phyloP scores from a whole-genome alignment of 2,888 invertebrate species.

The Ecdyonurus torrentis region DNA sequence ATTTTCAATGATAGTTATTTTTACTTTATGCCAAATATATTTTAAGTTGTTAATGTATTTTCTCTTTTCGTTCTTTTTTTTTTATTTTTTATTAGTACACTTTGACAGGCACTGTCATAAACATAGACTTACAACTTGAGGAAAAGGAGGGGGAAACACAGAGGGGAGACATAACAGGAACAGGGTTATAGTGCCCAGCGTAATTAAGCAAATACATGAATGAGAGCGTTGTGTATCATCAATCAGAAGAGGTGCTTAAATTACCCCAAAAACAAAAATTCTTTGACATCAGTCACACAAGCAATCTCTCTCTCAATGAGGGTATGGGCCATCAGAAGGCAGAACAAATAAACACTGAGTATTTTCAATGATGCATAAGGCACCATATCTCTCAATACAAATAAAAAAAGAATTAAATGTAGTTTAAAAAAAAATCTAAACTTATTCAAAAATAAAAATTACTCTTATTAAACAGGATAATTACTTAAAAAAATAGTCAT shows the following conservation, averaged over 20 bases:
- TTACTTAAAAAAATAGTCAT: conserved; percentile 9
- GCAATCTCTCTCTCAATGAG: no score
- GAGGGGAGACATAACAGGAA: neutral
- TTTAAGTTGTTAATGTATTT: no score
- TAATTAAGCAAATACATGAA: neutral
- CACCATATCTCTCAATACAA: neutral
- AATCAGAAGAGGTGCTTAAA: neutral
- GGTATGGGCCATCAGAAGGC: neutral
- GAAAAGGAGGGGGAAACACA: neutral
- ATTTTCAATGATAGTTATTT: no score
- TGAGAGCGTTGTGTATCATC: neutral
- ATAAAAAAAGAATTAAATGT: neutral
- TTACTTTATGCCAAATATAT: neutral
- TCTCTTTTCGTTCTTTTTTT: no score
- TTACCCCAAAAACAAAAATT: neutral
- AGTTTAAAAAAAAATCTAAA: neutral
- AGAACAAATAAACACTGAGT: neutral
- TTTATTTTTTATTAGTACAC: no score
- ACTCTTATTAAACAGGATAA: neutral
- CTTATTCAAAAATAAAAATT: neutral
- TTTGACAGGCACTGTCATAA: neutral
- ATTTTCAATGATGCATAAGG: neutral
- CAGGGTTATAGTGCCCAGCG: neutral
- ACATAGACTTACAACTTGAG: neutral
- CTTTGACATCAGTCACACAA: neutral